These are phyloP conservation scores for Zele albiditarsus DNA, from an alignment of 2,888 invertebrate species.

Conservation along the genomic window DNA sequence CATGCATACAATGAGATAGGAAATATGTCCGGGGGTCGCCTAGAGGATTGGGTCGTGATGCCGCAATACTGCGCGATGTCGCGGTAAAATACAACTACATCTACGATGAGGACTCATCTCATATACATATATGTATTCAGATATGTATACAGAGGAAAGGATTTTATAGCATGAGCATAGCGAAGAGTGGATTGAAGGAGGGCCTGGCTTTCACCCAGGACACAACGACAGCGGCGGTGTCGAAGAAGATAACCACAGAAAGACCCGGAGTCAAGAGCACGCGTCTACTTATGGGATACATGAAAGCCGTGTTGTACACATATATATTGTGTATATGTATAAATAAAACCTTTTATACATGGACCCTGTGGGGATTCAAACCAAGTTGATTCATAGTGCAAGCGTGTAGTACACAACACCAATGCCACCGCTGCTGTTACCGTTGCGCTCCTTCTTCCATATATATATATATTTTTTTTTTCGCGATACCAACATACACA, in stretches of 20 bases:
- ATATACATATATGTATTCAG: neutral
- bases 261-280: conserved; percentile 49
- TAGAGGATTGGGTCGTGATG: conserved; percentile 61
- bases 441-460: conserved; percentile 55
- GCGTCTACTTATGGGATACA: conserved; percentile 57
- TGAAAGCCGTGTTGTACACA: conserved; percentile 48
- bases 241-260: conserved; percentile 56
- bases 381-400: conserved; percentile 57
- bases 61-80: conserved; percentile 61
- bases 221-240: conserved; percentile 43
- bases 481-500: no score
- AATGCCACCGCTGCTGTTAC: conserved; percentile 27
- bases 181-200: conserved; percentile 39
- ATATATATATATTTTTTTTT: conserved; percentile 43
- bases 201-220: conserved; percentile 44
- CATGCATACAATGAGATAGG: conserved; percentile 57
- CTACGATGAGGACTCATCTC: conserved; percentile 18
- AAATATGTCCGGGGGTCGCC: conserved; percentile 36
- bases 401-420: conserved; percentile 46
- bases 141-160: neutral
- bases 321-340: conserved; percentile 56
- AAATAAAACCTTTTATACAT: conserved; percentile 61
- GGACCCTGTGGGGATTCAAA: conserved; percentile 54
- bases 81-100: conserved; percentile 41
- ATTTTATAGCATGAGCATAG: conserved; percentile 16